A percentile compares a stretch with the other conserved stretches of the same genome.
These are phyloP conservation scores for Portevinia maculata DNA, from an alignment of 2,888 invertebrate genomes.

Conservation along the genomic window DNA sequence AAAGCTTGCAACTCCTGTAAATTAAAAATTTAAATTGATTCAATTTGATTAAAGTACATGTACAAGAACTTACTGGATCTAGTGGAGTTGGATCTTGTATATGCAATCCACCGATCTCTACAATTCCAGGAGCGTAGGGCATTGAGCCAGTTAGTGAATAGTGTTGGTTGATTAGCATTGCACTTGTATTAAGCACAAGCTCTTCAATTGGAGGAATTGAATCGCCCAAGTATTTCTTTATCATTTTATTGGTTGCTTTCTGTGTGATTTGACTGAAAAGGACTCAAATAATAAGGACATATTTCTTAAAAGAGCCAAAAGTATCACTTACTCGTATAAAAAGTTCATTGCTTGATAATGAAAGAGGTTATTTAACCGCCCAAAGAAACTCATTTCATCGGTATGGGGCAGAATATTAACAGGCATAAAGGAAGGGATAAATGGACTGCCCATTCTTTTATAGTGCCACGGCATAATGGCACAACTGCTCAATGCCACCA, in stretches of 20 bases:
- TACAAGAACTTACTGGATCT: constrained; percentile 76
- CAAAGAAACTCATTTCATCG: constrained; percentile 81
- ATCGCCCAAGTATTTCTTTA: constrained; percentile 82
- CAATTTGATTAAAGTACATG: background rate
- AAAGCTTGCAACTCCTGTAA: constrained; percentile 84
- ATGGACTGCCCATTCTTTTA: constrained; percentile 84
- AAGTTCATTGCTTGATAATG: constrained; percentile 75
- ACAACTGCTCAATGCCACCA: constrained; percentile 85
- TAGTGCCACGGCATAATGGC: constrained; percentile 85
- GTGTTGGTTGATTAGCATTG: constrained; percentile 84
- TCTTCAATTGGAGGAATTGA: constrained; percentile 82
- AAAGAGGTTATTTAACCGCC: constrained; percentile 83
- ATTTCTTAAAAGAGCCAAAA: background rate
- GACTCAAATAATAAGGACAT: background rate
- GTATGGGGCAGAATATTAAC: constrained; percentile 83
- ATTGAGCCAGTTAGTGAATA: constrained; percentile 83
- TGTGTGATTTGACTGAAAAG: constrained; percentile 78
- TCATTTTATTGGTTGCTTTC: constrained; percentile 80
- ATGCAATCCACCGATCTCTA: constrained; percentile 85
- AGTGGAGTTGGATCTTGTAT: constrained; percentile 77
- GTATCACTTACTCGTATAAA: constrained; percentile 76
- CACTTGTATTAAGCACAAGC: constrained; percentile 80
- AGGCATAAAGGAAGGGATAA: constrained; percentile 84
- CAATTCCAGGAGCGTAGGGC: constrained; percentile 82
- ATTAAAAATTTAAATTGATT: constrained; percentile 15